These are phyloP conservation scores for Phrynosoma blainvillii DNA, from an alignment of 2,113 vertebrate genomes.

Conservation along the genomic window DNA sequence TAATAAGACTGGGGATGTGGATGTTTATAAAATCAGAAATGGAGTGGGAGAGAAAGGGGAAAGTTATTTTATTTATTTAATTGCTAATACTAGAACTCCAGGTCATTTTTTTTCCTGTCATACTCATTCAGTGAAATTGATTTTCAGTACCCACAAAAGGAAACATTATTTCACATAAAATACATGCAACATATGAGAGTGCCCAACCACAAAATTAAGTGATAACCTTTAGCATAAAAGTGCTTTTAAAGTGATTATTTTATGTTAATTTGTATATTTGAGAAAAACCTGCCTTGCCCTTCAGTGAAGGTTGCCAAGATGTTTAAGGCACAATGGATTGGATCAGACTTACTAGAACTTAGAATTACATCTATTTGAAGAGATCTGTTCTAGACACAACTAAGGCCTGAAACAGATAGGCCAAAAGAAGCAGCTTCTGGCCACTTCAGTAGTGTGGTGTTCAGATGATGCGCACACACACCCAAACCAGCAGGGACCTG, in stretches of 20 bases:
- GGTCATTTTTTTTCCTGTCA: not conserved
- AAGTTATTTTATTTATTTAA: too few relatives aligned
- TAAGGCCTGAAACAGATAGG: not conserved
- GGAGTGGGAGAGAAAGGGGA: not conserved
- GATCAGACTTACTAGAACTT: not conserved
- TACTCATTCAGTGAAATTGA: not conserved
- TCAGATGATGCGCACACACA: too few relatives aligned
- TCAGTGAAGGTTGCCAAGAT: not conserved
- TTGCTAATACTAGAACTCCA: not conserved
- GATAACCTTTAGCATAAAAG: not conserved
- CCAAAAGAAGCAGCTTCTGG: too few relatives aligned
- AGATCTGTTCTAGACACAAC: not conserved
- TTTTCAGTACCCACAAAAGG: not conserved
- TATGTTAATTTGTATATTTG: not conserved
- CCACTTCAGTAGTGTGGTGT: too few relatives aligned
- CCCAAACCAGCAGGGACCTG: too few relatives aligned
- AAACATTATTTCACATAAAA: not conserved
- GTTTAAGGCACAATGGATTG: not conserved
- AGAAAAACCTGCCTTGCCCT: not conserved
- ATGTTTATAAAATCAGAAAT: too few relatives aligned
- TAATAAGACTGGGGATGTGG: too few relatives aligned
- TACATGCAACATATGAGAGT: not conserved
- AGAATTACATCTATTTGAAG: not conserved
- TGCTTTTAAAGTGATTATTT: not conserved
- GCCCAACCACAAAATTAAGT: not conserved